Evolutionary conservation across 2,113 vertebrate species (phyloP).

Genomic region (Corythaixoides concolor): DNA sequence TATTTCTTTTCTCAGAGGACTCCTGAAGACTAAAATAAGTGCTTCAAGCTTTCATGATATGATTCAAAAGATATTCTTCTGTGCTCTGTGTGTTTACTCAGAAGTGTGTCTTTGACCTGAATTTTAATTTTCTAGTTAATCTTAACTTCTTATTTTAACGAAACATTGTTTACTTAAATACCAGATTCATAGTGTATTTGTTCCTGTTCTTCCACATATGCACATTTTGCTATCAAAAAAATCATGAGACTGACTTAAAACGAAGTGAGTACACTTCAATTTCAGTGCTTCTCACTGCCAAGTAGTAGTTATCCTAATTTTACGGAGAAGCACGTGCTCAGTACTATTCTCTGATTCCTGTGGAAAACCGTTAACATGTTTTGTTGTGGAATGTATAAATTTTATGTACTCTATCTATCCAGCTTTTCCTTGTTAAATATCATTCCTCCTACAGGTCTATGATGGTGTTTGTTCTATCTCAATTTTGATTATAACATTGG

Average conservation of each 20-base stretch:
- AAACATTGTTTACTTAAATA: background rate
- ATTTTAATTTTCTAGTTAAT: constrained; percentile 4
- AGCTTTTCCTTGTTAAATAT: constrained; percentile 5
- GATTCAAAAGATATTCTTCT: background rate
- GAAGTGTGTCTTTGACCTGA: constrained; percentile 18
- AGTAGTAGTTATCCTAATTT: background rate
- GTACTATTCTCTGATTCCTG: background rate
- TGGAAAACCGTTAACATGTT: background rate
- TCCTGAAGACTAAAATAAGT: constrained; percentile 23
- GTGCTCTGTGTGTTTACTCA: background rate
- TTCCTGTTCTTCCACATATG: background rate
- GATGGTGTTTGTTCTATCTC: background rate
- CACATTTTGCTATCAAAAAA: background rate
- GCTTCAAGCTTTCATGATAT: background rate
- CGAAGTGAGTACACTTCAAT: background rate
- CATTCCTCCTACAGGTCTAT: constrained; percentile 49
- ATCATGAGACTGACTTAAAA: background rate
- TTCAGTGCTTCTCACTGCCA: constrained; percentile 14
- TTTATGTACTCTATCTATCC: background rate
- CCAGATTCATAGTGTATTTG: background rate
- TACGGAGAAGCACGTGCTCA: background rate
- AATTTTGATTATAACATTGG: background rate
- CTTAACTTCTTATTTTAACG: constrained; percentile 1
- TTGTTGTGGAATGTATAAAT: background rate
- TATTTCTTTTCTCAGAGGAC: background rate